phyloP scores from a whole-genome alignment of 1,140 invertebrate genomes.

The Hermetia illucens region DNA sequence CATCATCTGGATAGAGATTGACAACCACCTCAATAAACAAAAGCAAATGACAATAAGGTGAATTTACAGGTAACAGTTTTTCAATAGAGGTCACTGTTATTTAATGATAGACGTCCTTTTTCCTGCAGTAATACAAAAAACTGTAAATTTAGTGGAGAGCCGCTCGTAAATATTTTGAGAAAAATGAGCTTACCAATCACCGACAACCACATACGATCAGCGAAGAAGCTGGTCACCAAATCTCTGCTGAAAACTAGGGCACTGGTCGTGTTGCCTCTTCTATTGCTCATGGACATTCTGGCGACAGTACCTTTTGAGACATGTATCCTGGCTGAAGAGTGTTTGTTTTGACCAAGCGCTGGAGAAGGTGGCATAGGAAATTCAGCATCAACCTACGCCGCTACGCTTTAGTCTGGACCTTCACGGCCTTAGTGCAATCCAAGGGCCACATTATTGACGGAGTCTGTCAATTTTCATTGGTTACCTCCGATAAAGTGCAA shows the following conservation, averaged over 20 bases:
- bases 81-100: slow-evolving; percentile 8
- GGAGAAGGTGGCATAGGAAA: slow-evolving; percentile 93
- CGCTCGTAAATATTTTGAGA: slow-evolving; percentile 62
- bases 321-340: slow-evolving; percentile 99
- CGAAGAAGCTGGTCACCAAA: slow-evolving; percentile 96
- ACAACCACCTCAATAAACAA: too few relatives aligned
- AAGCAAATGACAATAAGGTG: too few relatives aligned
- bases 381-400: slow-evolving; percentile 94
- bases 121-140: background rate
- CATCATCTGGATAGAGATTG: too few relatives aligned
- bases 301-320: slow-evolving; percentile 99
- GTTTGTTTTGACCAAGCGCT: slow-evolving; percentile 98
- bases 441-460: slow-evolving; percentile 91
- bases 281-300: slow-evolving; percentile 98
- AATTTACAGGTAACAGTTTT: too few relatives aligned
- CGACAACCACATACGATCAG: slow-evolving; percentile 97
- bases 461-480: slow-evolving; percentile 88
- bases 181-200: slow-evolving; percentile 78
- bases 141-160: slow-evolving; percentile 21
- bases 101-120: slow-evolving; percentile 13
- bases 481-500: slow-evolving; percentile 92
- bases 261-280: slow-evolving; percentile 98
- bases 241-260: slow-evolving; percentile 99
- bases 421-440: slow-evolving; percentile 94
- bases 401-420: slow-evolving; percentile 89